phyloP scores from a whole-genome alignment of 1,140 invertebrate genomes.

The Formica exsecta region DNA sequence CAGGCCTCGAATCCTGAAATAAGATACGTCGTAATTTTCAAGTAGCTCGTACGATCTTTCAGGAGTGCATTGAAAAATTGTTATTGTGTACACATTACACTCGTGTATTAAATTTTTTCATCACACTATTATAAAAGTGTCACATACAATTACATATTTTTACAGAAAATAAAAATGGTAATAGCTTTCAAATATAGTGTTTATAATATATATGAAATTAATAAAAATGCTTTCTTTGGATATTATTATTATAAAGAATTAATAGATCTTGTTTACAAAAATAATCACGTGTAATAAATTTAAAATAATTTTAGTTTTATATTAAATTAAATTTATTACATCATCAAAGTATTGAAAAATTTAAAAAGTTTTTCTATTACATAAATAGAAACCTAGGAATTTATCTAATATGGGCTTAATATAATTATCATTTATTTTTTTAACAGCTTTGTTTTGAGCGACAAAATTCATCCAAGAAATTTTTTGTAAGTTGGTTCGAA shows the following conservation, averaged over 20 bases:
- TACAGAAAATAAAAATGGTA: constrained; percentile 2
- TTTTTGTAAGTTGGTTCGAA: constrained; percentile 31
- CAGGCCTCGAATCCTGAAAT: constrained; percentile 41
- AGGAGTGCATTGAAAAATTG: neutral
- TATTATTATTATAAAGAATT: neutral
- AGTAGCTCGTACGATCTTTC: constrained; percentile 23
- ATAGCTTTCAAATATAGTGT: neutral
- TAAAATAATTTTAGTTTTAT: constrained; percentile 1
- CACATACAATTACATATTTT: neutral
- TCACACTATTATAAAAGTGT: neutral
- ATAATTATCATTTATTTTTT: neutral
- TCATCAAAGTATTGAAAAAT: neutral
- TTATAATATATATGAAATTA: neutral
- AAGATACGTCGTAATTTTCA: constrained; percentile 60
- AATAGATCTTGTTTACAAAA: neutral
- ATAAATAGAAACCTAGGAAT: neutral
- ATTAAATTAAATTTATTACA: neutral
- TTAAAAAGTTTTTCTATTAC: neutral
- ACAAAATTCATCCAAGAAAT: neutral
- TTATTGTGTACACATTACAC: neutral
- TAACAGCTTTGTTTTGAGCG: neutral
- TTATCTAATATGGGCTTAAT: neutral
- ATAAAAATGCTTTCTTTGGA: neutral
- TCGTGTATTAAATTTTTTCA: constrained; percentile 1
- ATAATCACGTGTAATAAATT: neutral